These are phyloP conservation scores for Epinotia bilunana DNA, from an alignment of 2,888 invertebrate species.

Conservation along the genomic window DNA sequence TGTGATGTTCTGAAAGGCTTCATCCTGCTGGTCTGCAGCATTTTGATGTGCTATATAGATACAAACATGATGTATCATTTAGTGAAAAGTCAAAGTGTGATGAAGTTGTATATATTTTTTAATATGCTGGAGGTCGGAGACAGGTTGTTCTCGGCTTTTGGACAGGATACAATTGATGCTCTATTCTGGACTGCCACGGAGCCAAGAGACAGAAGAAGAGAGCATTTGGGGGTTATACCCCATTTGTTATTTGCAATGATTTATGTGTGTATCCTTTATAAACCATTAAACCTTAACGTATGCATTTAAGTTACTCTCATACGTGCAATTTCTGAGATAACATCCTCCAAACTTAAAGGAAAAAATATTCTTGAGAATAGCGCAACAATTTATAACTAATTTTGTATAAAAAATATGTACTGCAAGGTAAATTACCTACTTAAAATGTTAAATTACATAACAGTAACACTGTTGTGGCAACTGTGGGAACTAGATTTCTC, in stretches of 20 bases:
- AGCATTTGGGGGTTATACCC: slow-evolving; percentile 94
- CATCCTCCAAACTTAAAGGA: too few relatives aligned
- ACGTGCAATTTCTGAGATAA: background rate
- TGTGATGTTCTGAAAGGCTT: slow-evolving; percentile 98
- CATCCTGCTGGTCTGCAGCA: slow-evolving; percentile 92
- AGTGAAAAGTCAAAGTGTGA: slow-evolving; percentile 98
- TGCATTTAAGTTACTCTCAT: background rate
- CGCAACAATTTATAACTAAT: too few relatives aligned
- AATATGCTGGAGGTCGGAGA: slow-evolving; percentile 99
- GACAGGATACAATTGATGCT: slow-evolving; percentile 99
- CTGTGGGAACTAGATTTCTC: too few relatives aligned
- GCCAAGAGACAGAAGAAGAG: slow-evolving; percentile 91
- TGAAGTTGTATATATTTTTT: slow-evolving; percentile 99
- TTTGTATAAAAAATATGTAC: too few relatives aligned
- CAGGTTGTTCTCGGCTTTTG: slow-evolving; percentile 97
- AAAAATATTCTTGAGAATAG: too few relatives aligned
- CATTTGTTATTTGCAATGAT: slow-evolving; percentile 96
- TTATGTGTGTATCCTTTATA: slow-evolving; percentile 96
- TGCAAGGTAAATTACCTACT: too few relatives aligned
- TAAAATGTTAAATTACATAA: too few relatives aligned
- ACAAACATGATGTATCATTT: slow-evolving; percentile 99
- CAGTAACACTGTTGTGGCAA: too few relatives aligned
- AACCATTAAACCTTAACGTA: too few relatives aligned
- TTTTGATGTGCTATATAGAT: slow-evolving; percentile 95
- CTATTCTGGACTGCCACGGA: slow-evolving; percentile 99